Conservation (phyloP, 2,888 invertebrate genomes). For the Creontiades dilutus region DNA sequence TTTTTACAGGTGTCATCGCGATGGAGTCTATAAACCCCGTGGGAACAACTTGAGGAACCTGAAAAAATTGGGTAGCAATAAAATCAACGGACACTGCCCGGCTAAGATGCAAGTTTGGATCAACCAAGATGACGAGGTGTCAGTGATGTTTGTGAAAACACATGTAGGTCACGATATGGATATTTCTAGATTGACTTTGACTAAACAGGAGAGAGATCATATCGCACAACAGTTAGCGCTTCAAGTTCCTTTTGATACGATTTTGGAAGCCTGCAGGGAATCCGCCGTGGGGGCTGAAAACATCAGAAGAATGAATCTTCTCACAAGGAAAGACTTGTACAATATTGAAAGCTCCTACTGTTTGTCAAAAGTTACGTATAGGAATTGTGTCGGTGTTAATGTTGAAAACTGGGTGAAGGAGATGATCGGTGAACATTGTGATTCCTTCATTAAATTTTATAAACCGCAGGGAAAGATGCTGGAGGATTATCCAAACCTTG, state of each 20-base stretch:
- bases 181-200: conserved; percentile 74
- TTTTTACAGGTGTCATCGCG: conserved; percentile 75
- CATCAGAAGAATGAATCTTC: conserved; percentile 70
- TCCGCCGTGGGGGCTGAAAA: conserved; percentile 64
- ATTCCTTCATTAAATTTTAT: conserved; percentile 69
- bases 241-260: conserved; percentile 73
- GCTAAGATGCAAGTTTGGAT: conserved; percentile 75
- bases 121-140: conserved; percentile 66
- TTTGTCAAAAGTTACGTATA: conserved; percentile 61
- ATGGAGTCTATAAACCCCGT: conserved; percentile 75
- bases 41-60: conserved; percentile 74
- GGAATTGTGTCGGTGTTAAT: conserved; percentile 53
- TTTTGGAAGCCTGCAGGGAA: conserved; percentile 72
- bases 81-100: conserved; percentile 76
- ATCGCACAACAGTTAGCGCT: conserved; percentile 74
- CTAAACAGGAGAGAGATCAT: conserved; percentile 73
- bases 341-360: conserved; percentile 72
- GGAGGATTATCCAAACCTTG: conserved; percentile 64
- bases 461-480: conserved; percentile 70
- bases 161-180: conserved; percentile 76
- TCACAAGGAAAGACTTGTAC: conserved; percentile 74
- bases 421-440: conserved; percentile 58
- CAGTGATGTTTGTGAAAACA: conserved; percentile 75
- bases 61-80: conserved; percentile 75
- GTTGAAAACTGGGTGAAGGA: conserved; percentile 62